A percentile compares a stretch with the other conserved stretches of the same genome.
Conservation (phyloP, 2,888 invertebrate species). For the Drosophila nr. perissopoda region DNA sequence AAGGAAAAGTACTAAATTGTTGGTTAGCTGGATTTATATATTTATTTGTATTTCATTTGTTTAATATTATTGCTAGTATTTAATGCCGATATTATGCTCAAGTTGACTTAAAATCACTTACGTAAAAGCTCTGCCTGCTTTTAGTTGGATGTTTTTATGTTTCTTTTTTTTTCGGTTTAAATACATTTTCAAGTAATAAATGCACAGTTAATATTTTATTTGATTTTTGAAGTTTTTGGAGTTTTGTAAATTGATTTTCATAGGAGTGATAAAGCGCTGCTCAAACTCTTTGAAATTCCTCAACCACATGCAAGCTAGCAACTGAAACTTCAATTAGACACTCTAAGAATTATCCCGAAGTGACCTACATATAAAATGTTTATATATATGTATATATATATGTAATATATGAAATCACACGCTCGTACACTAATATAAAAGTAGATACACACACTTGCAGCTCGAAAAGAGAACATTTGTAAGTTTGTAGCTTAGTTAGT, state of each 20-base stretch:
- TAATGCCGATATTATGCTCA: conserved; percentile 38
- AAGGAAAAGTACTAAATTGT: conserved; percentile 10
- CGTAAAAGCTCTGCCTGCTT: conserved; percentile 56
- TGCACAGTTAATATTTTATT: conserved; percentile 50
- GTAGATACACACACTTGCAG: conserved; percentile 21
- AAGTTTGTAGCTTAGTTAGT: conserved; percentile 22
- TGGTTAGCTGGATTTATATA: conserved; percentile 10
- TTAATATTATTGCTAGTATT: conserved; percentile 33
- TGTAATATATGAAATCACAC: conserved; percentile 11
- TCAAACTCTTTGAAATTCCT: conserved; percentile 13
- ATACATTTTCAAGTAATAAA: conserved; percentile 54
- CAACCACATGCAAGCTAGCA: conserved; percentile 30
- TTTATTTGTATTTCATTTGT: conserved; percentile 4
- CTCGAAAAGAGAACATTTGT: neutral
- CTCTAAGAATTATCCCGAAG: neutral
- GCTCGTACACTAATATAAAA: conserved; percentile 36
- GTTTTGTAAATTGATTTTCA: conserved; percentile 21
- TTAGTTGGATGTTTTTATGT: conserved; percentile 23
- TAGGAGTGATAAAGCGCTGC: conserved; percentile 32
- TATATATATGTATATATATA: conserved; percentile 1
- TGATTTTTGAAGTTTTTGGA: conserved; percentile 16
- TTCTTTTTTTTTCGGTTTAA: conserved; percentile 9
- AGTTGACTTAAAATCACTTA: conserved; percentile 65
- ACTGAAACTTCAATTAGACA: conserved; percentile 37
- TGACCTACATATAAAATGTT: neutral